Evolutionary conservation across 2,113 vertebrate species (phyloP), one percentile per base, ranked within the genome.

Genomic region (Nanorana parkeri): DNA sequence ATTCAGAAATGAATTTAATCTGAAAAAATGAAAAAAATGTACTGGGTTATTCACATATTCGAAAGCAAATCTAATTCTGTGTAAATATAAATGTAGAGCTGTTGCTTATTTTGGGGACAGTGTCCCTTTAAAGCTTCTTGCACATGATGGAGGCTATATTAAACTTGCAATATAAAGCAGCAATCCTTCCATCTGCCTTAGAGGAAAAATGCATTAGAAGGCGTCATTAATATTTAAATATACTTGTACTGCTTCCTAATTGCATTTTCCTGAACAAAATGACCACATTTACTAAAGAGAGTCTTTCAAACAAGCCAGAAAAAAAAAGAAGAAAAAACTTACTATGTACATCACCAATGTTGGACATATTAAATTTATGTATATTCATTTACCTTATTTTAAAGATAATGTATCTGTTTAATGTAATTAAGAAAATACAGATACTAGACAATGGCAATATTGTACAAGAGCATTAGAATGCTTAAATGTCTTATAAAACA

Each of bases 201-300:
- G n/a, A 76, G 80, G 63, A 51, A 75, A 73, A 67, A 76, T 76
- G 80, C 80, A 83, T 83, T 81, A 74, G 68, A 13, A 51, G 23
- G 26, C 17, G 10, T 66, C 60, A 81, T 81, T 76, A 83, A 83
- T 83, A 83, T 83, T 83, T 83, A 68, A 82, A 51, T 61, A 60
- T 76, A 75, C 72, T 83, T 68, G 28, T n/a, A 47, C 69, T 74
- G 41, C 51, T 41, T 51, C 61, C 55, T 83, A 83, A 83, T 83
- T 83, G 80, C 54, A 83, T 83, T 83, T 55, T 83, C 63, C 72
- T 76, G 80, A 76, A 83, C 63, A 76, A 51, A 73, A 71, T 81
- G 79, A 28, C 63, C 69, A 66, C 61, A 36, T 67, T 75, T 82
- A 73, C 71, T 51, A 83, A 76, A 58, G 16, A 73, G 56, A 76